phyloP scores from a whole-genome alignment of 2,888 invertebrate species.

The Eledone cirrhosa region DNA sequence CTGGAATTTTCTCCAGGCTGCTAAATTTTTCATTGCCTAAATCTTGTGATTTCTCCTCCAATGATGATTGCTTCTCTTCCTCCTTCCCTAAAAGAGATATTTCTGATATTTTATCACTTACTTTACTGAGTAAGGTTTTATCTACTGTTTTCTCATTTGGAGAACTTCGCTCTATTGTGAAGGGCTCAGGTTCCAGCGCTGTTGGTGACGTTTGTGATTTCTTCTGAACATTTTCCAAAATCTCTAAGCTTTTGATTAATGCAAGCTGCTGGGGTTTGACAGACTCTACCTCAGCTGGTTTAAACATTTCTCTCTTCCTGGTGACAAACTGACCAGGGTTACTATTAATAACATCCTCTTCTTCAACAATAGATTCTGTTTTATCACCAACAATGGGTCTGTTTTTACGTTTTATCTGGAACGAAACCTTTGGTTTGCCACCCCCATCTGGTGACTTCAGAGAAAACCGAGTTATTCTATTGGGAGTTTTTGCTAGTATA shows the following conservation, averaged over 20 bases:
- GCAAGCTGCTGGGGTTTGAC: conserved; percentile 11
- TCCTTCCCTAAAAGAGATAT: conserved; percentile 5
- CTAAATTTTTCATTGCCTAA: background rate
- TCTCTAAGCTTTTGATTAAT: conserved; percentile 17
- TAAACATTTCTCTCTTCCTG: conserved; percentile 23
- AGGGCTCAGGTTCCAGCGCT: background rate
- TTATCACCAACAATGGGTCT: conserved; percentile 27
- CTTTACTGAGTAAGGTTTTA: background rate
- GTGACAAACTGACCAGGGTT: conserved; percentile 26
- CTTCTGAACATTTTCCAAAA: conserved; percentile 25
- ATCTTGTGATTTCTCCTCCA: background rate
- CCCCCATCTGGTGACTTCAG: conserved; percentile 27
- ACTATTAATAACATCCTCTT: background rate
- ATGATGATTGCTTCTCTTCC: background rate
- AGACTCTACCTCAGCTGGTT: conserved; percentile 17
- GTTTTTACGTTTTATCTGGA: conserved; percentile 29
- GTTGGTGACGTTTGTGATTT: conserved; percentile 19
- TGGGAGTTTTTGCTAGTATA: background rate
- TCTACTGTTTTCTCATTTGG: conserved; percentile 9
- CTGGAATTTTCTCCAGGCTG: background rate
- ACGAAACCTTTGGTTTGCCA: conserved; percentile 27
- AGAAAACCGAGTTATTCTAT: conserved; percentile 19
- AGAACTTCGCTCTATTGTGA: background rate
- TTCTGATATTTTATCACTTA: background rate
- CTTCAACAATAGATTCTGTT: background rate